Conservation (phyloP, 2,888 invertebrate genomes). For the Melipona beecheii region DNA sequence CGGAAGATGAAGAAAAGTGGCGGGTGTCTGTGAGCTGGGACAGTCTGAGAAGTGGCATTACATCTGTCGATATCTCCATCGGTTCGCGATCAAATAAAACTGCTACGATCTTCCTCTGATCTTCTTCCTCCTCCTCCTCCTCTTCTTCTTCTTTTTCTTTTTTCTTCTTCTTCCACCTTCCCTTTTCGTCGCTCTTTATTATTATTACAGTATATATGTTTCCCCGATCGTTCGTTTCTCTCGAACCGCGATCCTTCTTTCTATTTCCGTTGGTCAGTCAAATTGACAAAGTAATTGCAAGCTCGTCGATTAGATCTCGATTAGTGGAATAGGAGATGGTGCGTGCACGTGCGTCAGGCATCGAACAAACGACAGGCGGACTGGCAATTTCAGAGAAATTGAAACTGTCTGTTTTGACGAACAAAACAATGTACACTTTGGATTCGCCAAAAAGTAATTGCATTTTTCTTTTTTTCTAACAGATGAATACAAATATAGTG, state of each 20-base stretch:
- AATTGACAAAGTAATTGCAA: conserved; percentile 77
- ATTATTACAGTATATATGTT: not conserved
- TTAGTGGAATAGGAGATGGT: conserved; percentile 59
- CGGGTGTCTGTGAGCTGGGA: conserved; percentile 45
- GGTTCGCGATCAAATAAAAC: conserved; percentile 78
- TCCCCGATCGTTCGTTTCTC: not conserved
- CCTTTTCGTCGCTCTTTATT: too few relatives aligned
- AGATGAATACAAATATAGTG: too few relatives aligned
- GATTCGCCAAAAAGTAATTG: too few relatives aligned
- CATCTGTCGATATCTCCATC: conserved; percentile 80
- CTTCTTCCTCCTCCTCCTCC: not conserved
- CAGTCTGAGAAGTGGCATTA: conserved; percentile 74
- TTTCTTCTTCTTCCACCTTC: too few relatives aligned
- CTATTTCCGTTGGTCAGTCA: conserved; percentile 4
- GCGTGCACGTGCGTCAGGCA: conserved; percentile 44
- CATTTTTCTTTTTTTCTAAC: too few relatives aligned
- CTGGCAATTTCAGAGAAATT: too few relatives aligned
- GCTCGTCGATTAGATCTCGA: conserved; percentile 76
- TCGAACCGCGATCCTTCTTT: not conserved
- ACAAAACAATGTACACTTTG: too few relatives aligned
- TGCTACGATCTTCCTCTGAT: conserved; percentile 37
- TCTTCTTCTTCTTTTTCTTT: conserved; percentile 1
- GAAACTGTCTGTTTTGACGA: too few relatives aligned
- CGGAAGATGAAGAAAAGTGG: conserved; percentile 47
- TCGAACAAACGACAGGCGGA: too few relatives aligned